phyloP scores from a whole-genome alignment of 2,888 invertebrate species.

The Cantharis rufa region DNA sequence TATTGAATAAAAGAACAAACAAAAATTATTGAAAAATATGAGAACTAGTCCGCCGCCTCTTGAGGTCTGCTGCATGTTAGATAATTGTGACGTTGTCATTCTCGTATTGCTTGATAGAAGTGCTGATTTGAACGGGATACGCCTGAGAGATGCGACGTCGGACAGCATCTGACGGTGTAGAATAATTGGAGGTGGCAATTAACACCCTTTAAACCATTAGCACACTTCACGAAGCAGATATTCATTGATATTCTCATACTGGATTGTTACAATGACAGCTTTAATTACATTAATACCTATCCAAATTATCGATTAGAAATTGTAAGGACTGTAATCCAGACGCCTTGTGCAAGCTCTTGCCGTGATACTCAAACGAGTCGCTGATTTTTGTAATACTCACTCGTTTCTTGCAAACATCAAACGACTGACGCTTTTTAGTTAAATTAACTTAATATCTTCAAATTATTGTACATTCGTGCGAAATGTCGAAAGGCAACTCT shows the following conservation, averaged over 20 bases:
- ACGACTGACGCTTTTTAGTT: background rate
- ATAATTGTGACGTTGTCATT: background rate
- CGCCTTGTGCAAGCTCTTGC: background rate
- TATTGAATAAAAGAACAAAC: no score
- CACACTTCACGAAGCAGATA: slow-evolving; percentile 29
- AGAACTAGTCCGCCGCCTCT: no score
- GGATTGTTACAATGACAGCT: slow-evolving; percentile 26
- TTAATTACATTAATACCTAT: slow-evolving; percentile 26
- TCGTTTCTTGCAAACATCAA: background rate
- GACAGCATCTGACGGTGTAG: slow-evolving; percentile 29
- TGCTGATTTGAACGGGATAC: slow-evolving; percentile 24
- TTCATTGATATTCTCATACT: slow-evolving; percentile 25
- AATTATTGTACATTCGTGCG: background rate
- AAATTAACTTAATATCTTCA: background rate
- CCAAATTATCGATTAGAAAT: slow-evolving; percentile 11
- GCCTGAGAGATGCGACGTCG: slow-evolving; percentile 10
- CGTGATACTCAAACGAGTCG: background rate
- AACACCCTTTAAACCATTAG: slow-evolving; percentile 36
- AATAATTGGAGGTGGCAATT: slow-evolving; percentile 37
- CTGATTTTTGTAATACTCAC: background rate
- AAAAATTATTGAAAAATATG: no score
- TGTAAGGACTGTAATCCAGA: background rate
- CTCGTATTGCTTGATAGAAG: slow-evolving; percentile 7
- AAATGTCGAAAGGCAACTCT: background rate
- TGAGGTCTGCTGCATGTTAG: background rate